phyloP scores from a whole-genome alignment of 2,113 vertebrate species.

The Cyrtonyx montezumae region DNA sequence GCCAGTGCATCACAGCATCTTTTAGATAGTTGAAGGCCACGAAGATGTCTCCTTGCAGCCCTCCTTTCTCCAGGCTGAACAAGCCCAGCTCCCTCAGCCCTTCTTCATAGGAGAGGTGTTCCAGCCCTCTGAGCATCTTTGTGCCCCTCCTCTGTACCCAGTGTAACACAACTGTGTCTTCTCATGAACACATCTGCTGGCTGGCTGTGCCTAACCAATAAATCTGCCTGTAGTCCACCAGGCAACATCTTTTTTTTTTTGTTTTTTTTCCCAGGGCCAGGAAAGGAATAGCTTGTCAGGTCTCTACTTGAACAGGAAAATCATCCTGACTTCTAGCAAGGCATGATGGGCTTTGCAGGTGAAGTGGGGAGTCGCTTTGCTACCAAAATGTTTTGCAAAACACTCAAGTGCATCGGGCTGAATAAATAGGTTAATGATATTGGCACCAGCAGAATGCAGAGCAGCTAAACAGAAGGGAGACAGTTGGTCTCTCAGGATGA shows the following conservation, averaged over 20 bases:
- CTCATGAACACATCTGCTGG: background rate
- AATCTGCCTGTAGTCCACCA: background rate
- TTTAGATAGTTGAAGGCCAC: too few relatives aligned
- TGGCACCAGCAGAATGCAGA: background rate
- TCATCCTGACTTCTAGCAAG: accelerated
- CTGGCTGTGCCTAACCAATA: background rate
- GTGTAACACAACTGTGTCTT: background rate
- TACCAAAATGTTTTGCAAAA: background rate
- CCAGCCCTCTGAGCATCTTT: too few relatives aligned
- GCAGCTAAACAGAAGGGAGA: background rate
- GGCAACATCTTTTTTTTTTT: background rate
- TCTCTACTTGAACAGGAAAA: accelerated
- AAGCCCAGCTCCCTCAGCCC: too few relatives aligned
- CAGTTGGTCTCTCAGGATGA: background rate
- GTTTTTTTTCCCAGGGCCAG: background rate
- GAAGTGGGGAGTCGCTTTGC: background rate
- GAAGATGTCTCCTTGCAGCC: too few relatives aligned
- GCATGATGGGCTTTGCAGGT: background rate
- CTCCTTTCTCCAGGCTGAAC: too few relatives aligned
- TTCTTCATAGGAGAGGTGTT: too few relatives aligned
- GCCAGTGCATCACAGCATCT: too few relatives aligned
- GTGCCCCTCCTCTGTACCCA: too few relatives aligned
- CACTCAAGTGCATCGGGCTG: background rate
- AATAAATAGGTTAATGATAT: background rate
- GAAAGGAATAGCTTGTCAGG: background rate